phyloP scores from a whole-genome alignment of 1,140 invertebrate genomes.

The Nebria ingens region DNA sequence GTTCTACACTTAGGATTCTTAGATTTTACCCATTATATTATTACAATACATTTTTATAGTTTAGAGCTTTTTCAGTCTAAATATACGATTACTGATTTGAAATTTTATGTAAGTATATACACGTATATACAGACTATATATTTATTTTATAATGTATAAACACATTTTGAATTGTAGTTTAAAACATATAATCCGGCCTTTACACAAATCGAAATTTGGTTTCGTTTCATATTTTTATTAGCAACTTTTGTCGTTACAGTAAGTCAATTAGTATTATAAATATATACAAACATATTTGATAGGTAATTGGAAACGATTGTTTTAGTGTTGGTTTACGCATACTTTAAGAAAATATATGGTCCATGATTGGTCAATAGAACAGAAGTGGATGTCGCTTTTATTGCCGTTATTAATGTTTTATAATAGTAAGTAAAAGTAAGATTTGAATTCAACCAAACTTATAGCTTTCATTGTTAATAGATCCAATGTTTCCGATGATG shows the following conservation, averaged over 20 bases:
- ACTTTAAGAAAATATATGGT: slow-evolving; percentile 77
- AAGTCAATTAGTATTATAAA: slow-evolving; percentile 43
- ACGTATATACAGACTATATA: slow-evolving; percentile 12
- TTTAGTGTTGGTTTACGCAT: slow-evolving; percentile 86
- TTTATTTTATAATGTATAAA: slow-evolving; percentile 5
- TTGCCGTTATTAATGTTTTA: slow-evolving; percentile 84
- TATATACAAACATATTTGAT: slow-evolving; percentile 3
- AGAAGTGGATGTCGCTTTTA: slow-evolving; percentile 89
- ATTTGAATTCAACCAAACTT: not conserved
- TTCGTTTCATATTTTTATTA: slow-evolving; percentile 84
- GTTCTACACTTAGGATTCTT: slow-evolving; percentile 83
- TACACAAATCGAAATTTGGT: slow-evolving; percentile 95
- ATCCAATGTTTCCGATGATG: slow-evolving; percentile 86
- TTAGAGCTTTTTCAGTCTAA: slow-evolving; percentile 73
- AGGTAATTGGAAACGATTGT: slow-evolving; percentile 17
- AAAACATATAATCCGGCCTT: slow-evolving; percentile 92
- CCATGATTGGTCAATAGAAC: slow-evolving; percentile 94
- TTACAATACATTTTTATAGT: slow-evolving; percentile 75
- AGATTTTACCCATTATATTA: slow-evolving; percentile 78
- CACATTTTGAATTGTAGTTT: slow-evolving; percentile 56
- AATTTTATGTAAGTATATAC: slow-evolving; percentile 75
- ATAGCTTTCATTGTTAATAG: slow-evolving; percentile 40
- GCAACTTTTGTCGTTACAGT: slow-evolving; percentile 81
- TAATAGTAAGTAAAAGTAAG: slow-evolving; percentile 60
- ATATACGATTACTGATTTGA: slow-evolving; percentile 73